phyloP scores from a whole-genome alignment of 1,140 invertebrate genomes.

The Lepidotrigona ventralis region DNA sequence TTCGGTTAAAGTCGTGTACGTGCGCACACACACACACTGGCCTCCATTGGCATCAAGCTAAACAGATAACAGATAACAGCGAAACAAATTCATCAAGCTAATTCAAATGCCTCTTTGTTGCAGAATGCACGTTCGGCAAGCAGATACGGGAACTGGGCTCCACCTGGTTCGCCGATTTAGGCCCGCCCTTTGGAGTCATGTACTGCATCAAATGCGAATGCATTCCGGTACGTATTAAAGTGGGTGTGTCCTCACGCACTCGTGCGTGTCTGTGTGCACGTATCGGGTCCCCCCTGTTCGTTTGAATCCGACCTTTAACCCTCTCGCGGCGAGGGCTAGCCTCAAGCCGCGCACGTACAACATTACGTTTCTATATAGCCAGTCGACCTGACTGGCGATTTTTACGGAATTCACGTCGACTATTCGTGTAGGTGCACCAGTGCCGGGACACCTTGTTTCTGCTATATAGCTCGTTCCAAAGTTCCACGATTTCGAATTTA shows the following conservation, averaged over 20 bases:
- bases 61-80: not conserved
- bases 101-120: slow-evolving; percentile 75
- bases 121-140: slow-evolving; percentile 95
- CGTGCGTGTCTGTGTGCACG: not conserved
- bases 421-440: not conserved
- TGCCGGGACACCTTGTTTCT: not conserved
- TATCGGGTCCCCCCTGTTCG: not conserved
- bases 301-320: slow-evolving; percentile 52
- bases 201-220: slow-evolving; percentile 97
- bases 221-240: slow-evolving; percentile 87
- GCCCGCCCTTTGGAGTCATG: slow-evolving; percentile 94
- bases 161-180: slow-evolving; percentile 93
- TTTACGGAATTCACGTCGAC: slow-evolving; percentile 19
- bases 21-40: not conserved
- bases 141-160: slow-evolving; percentile 91
- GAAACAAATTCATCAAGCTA: slow-evolving; percentile 10
- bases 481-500: not conserved
- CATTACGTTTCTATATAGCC: slow-evolving; percentile 43
- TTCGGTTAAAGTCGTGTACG: not conserved
- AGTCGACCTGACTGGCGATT: slow-evolving; percentile 29
- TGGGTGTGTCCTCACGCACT: slow-evolving; percentile 42
- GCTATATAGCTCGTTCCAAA: not conserved
- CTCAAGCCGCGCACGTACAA: slow-evolving; percentile 40
- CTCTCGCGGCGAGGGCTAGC: slow-evolving; percentile 41
- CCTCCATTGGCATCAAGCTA: not conserved